These are phyloP conservation scores for Lutraria lutraria DNA, from an alignment of 2,888 invertebrate species.

Conservation along the genomic window DNA sequence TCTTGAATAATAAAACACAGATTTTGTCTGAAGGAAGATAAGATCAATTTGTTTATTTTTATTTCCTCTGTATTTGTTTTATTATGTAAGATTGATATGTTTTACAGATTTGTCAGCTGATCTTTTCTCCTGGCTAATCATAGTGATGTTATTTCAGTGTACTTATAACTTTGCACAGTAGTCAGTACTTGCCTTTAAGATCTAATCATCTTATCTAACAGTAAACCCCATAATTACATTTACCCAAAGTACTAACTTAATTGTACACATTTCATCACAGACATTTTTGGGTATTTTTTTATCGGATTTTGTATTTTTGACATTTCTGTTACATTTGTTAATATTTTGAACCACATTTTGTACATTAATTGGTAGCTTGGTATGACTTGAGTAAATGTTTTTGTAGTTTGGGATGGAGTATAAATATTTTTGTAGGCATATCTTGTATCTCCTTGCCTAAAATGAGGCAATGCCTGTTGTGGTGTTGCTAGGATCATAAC, in stretches of 20 bases:
- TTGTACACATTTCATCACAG: too few relatives aligned
- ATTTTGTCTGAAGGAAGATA: background rate
- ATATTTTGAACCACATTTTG: background rate
- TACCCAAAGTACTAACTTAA: too few relatives aligned
- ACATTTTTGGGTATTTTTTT: too few relatives aligned
- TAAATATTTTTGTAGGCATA: background rate
- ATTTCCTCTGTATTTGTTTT: background rate
- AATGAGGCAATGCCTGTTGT: background rate
- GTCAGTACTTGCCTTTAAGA: too few relatives aligned
- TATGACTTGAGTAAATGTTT: background rate
- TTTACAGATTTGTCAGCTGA: background rate
- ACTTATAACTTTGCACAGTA: too few relatives aligned
- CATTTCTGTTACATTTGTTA: background rate
- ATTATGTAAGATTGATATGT: constrained; percentile 11
- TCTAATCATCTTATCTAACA: too few relatives aligned
- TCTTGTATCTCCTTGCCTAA: background rate
- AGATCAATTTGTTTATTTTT: constrained; percentile 6
- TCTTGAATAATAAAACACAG: background rate
- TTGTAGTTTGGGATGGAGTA: background rate
- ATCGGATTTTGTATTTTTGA: too few relatives aligned
- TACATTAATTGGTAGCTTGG: constrained; percentile 8
- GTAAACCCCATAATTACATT: too few relatives aligned
- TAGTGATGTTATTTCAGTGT: too few relatives aligned
- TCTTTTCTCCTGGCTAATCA: background rate
- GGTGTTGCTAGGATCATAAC: background rate